phyloP scores from a whole-genome alignment of 1,140 invertebrate species.

The Bombus balteatus region DNA sequence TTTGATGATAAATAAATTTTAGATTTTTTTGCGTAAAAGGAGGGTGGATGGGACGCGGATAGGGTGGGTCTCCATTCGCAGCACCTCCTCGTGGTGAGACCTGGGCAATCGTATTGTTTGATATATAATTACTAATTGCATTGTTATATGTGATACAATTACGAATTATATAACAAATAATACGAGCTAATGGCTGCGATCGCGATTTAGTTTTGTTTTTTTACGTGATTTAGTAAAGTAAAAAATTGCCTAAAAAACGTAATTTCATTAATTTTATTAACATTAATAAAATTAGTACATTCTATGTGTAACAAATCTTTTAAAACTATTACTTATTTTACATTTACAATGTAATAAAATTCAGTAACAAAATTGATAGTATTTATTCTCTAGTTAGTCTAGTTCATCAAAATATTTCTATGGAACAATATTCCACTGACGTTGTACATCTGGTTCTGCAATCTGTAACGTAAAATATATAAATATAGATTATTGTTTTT shows the following conservation, averaged over 20 bases:
- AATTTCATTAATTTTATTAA: neutral
- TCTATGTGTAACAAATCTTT: neutral
- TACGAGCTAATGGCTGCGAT: no score
- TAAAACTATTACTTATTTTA: neutral
- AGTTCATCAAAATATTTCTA: conserved; percentile 37
- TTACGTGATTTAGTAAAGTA: neutral
- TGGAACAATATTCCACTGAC: conserved; percentile 71
- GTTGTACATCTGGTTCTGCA: conserved; percentile 62
- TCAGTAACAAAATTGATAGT: neutral
- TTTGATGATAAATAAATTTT: no score
- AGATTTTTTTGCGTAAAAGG: no score
- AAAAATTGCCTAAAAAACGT: neutral
- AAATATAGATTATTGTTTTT: conserved; percentile 7
- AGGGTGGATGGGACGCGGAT: no score
- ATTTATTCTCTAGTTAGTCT: neutral
- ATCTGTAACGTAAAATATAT: conserved; percentile 58
- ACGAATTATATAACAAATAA: no score
- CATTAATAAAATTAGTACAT: neutral
- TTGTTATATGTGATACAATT: no score
- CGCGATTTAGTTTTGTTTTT: no score
- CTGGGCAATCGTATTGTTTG: no score
- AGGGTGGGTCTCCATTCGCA: no score
- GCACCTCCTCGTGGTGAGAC: no score
- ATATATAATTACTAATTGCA: no score
- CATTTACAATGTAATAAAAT: neutral